These are phyloP conservation scores for Phalacrocorax pelagicus DNA, from an alignment of 2,113 vertebrate species.

Conservation along the genomic window DNA sequence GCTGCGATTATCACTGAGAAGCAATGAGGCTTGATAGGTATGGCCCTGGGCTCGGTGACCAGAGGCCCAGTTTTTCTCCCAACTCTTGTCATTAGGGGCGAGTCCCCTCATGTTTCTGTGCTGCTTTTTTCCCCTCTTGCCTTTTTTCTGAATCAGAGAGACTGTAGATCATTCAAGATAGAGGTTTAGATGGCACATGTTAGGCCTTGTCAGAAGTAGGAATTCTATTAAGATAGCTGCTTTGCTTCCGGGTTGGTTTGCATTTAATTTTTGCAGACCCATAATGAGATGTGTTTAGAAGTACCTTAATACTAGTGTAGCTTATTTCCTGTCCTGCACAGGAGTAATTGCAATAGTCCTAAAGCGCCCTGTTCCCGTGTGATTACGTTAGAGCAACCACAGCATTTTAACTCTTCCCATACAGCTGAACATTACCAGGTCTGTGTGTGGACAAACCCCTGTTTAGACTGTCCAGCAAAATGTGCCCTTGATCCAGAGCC, in stretches of 20 bases:
- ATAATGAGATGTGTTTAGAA: background rate
- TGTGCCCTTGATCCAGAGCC: background rate
- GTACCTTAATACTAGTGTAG: background rate
- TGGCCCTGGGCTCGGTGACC: background rate
- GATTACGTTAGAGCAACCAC: background rate
- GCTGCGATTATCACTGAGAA: background rate
- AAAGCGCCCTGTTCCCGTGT: background rate
- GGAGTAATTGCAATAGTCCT: background rate
- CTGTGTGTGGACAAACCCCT: background rate
- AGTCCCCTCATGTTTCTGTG: background rate
- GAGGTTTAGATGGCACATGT: background rate
- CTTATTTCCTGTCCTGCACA: background rate
- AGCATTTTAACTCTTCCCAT: slow-evolving; percentile 4
- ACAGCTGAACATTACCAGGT: background rate
- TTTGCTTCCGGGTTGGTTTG: background rate
- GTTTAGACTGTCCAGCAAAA: background rate
- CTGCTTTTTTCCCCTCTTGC: background rate
- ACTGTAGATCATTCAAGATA: rapidly evolving
- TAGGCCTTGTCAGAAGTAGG: background rate
- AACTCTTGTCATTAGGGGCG: rapidly evolving
- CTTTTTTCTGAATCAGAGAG: background rate
- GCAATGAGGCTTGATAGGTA: background rate
- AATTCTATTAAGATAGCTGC: background rate
- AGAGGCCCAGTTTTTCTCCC: background rate
- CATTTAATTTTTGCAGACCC: background rate